Base-by-base conservation (phyloP, 2,797 vertebrate species). In the Lophius americanus region DNA sequence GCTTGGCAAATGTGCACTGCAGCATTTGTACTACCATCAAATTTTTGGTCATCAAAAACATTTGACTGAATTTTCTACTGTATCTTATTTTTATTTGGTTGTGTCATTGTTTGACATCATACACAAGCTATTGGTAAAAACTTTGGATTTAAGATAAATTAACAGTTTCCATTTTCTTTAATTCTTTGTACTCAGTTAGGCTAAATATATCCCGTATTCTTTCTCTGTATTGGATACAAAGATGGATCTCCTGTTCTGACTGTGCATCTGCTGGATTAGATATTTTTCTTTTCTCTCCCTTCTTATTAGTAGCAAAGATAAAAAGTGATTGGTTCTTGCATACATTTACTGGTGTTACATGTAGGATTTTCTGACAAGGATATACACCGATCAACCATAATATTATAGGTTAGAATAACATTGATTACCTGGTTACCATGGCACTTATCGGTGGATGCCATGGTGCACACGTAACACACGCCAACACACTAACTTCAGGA, bases 181-280 rank as follows among this genome's bases (percentile, higher is more conserved):
- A 23, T 23, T 23, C 23, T 23, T 23, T 23, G 23, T 23, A 23
- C 23, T 23, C 23, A 23, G 23, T 23, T 23, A 23, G 23, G 23
- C 23, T 23, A 23, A 23, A 23, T 23, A 23, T 23, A 23, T 23
- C 23, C 23, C 23, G 23, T 23, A 5, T 52, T 58, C 14, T 55
- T 11, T 51, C 0, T 54, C 43, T 51, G 12, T 36, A 39, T 4
- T 42, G 3, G 37, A 46, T 23, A 3, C 37, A 41, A 43, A 44
- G n/a, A 42, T 42, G 12, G 51, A 7, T 49, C 58, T 51, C n/a
- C 32, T 44, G 8, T 47, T 44, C 47, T 75, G 53, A 53, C 13
- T 37, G 7, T 36, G 36, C 3, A 5, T 48, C 7, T 42, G 41
- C 4, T 4, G 44, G 9, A 38, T 38, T 38, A 2, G 37, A 38